Evolutionary conservation across 2,113 vertebrate species (phyloP).

Genomic region (Pan troglodytes): NHGRI_mPanTro3-v2.1_pri NC_086015.1:29689001-29689500

Average conservation of each 20-base stretch:
- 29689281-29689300: background rate
- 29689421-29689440: background rate
- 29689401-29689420: background rate
- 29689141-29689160: background rate
- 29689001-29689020: background rate
- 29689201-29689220: background rate
- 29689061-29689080: background rate
- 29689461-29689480: background rate
- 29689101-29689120: background rate
- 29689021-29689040: background rate
- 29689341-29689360: no score
- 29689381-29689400: conserved; percentile 4
- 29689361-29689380: background rate
- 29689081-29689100: background rate
- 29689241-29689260: background rate
- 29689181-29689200: background rate
- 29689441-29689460: background rate
- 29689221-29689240: background rate
- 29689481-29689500: background rate
- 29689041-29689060: background rate
- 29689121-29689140: background rate
- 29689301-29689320: background rate
- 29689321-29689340: no score
- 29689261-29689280: conserved; percentile 25
- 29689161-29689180: background rate